Conservation (phyloP, 2,888 invertebrate species). For the Cheilosia vernalis region DNA sequence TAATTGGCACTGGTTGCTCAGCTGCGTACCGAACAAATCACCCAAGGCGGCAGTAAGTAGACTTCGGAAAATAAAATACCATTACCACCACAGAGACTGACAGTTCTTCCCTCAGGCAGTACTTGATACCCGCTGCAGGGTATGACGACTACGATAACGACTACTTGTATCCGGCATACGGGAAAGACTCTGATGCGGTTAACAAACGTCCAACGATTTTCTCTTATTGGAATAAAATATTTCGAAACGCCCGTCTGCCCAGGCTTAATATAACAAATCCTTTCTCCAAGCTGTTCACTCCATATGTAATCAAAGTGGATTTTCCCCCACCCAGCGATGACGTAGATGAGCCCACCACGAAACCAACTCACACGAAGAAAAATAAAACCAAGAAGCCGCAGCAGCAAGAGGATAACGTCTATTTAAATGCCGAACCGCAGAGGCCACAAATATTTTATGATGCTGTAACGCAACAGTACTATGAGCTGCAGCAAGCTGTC, state of each 20-base stretch:
- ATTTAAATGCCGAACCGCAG: neutral
- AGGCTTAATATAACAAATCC: conserved; percentile 60
- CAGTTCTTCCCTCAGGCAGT: conserved; percentile 7
- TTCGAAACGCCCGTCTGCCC: conserved; percentile 48
- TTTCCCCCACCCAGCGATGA: conserved; percentile 38
- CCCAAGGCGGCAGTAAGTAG: conserved; percentile 37
- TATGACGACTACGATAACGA: conserved; percentile 12
- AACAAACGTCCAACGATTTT: conserved; percentile 36
- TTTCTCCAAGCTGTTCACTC: conserved; percentile 52
- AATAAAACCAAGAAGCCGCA: conserved; percentile 1
- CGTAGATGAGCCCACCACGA: neutral
- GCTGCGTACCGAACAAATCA: conserved; percentile 18
- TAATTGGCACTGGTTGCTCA: conserved; percentile 24
- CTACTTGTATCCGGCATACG: neutral
- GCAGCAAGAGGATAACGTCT: neutral
- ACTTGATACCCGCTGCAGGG: neutral
- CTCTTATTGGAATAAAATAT: conserved; percentile 54
- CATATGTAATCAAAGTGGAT: conserved; percentile 59
- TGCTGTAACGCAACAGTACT: conserved; percentile 59
- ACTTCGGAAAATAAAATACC: neutral
- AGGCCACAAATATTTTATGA: conserved; percentile 43
- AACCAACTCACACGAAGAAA: neutral
- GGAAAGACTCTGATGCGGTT: conserved; percentile 21
- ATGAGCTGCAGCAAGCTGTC: conserved; percentile 32
- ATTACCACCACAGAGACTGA: neutral